A percentile compares a stretch with the other conserved stretches of the same genome.
These are phyloP conservation scores for Nemapogon koenigi DNA, from an alignment of 2,888 invertebrate genomes.

Conservation along the genomic window DNA sequence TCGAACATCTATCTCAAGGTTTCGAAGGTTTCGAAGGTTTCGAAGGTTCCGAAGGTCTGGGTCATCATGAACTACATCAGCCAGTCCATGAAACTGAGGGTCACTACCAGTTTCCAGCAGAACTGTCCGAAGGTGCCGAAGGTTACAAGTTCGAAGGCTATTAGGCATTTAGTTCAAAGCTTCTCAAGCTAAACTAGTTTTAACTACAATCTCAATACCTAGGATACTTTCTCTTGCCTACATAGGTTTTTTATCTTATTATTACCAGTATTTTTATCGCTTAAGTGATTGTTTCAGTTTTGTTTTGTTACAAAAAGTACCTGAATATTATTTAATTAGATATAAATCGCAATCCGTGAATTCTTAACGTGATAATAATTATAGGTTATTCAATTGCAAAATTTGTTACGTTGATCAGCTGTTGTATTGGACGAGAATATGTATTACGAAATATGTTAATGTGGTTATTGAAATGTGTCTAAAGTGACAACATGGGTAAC, in stretches of 20 bases:
- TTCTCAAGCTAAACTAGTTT: not conserved
- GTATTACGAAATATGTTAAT: slow-evolving; percentile 20
- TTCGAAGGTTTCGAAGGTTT: slow-evolving; percentile 27
- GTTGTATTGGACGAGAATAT: slow-evolving; percentile 18
- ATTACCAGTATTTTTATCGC: too few species aligned
- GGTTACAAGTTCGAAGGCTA: slow-evolving; percentile 48
- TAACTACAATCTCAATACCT: not conserved
- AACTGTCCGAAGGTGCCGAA: slow-evolving; percentile 36
- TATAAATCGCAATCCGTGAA: slow-evolving; percentile 23
- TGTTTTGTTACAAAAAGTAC: slow-evolving; percentile 5
- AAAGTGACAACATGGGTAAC: slow-evolving; percentile 1
- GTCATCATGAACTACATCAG: slow-evolving; percentile 37
- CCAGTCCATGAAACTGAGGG: slow-evolving; percentile 27
- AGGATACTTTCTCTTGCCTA: not conserved
- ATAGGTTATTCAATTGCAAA: slow-evolving; percentile 19
- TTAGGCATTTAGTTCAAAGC: slow-evolving; percentile 26
- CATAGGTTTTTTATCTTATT: slow-evolving; percentile 1
- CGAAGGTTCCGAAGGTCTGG: slow-evolving; percentile 39
- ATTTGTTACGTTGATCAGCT: slow-evolving; percentile 17
- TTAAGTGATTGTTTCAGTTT: too few species aligned
- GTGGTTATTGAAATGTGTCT: slow-evolving; percentile 11
- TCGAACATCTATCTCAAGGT: slow-evolving; percentile 22
- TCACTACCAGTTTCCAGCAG: slow-evolving; percentile 28
- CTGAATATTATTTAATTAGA: slow-evolving; percentile 7
- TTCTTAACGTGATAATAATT: slow-evolving; percentile 23